Evolutionary conservation across 2,113 vertebrate genomes (phyloP).

Genomic region (Xenus cinereus): DNA sequence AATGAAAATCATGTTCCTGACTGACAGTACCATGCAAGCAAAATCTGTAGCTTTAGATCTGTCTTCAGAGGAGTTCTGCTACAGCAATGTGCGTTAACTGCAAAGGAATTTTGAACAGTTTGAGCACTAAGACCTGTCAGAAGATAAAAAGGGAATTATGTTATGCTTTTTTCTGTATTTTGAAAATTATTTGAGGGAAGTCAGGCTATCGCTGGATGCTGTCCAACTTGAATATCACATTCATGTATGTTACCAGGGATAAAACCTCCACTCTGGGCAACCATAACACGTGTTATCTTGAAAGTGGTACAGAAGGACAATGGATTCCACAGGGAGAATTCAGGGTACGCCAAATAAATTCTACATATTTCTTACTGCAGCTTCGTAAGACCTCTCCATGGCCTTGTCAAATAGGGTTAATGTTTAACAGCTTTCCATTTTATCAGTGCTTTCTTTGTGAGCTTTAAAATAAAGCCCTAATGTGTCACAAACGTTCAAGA

Average conservation of each 20-base stretch:
- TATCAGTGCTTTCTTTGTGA: not conserved
- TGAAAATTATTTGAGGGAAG: constrained; percentile 22
- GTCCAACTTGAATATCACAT: constrained; percentile 6
- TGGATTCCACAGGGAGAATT: not conserved
- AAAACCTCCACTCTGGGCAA: not conserved
- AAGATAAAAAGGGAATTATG: constrained; percentile 2
- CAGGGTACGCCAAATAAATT: not conserved
- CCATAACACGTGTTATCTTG: not conserved
- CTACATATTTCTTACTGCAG: not conserved
- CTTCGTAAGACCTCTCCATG: not conserved
- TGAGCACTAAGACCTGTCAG: constrained; percentile 15
- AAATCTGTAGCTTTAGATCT: constrained; percentile 50
- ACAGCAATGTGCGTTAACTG: not conserved
- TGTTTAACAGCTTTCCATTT: constrained; percentile 24
- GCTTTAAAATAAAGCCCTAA: constrained; percentile 13
- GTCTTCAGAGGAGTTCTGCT: constrained; percentile 23
- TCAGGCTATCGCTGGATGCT: constrained; percentile 11
- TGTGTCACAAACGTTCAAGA: not conserved
- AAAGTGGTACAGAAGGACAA: constrained; percentile 23
- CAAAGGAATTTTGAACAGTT: constrained; percentile 37
- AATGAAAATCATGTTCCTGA: constrained; percentile 39
- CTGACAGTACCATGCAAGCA: constrained; percentile 43
- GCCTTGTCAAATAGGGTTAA: constrained; percentile 48
- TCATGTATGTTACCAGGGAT: not conserved
- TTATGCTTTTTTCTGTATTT: not conserved